phyloP scores from a whole-genome alignment of 2,888 invertebrate species.

The Pristionchus japonicus region DNA sequence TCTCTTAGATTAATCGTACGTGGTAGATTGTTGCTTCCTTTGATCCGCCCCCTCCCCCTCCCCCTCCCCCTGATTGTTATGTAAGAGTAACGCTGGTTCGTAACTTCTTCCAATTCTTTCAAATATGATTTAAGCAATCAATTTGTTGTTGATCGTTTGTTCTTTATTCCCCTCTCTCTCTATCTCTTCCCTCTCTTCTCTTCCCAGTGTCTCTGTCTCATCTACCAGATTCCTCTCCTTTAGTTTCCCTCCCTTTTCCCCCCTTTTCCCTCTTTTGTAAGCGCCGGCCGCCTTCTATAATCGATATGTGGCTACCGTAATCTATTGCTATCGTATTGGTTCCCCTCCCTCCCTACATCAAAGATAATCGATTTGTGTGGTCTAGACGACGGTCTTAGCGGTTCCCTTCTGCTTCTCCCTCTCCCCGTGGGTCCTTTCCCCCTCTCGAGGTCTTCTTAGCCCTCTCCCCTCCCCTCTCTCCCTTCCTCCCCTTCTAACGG shows the following conservation, averaged over 20 bases:
- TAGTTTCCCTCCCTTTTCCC: neutral
- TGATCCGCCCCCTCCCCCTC: neutral
- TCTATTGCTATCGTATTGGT: constrained; percentile 15
- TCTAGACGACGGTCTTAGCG: constrained; percentile 14
- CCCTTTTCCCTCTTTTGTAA: neutral
- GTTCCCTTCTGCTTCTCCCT: neutral
- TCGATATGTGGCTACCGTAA: neutral
- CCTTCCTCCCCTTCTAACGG: neutral
- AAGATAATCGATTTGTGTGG: constrained; percentile 37
- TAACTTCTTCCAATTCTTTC: constrained; percentile 43
- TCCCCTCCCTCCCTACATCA: neutral
- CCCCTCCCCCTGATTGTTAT: constrained; percentile 36
- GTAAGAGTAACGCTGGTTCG: constrained; percentile 44
- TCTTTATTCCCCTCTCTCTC: neutral
- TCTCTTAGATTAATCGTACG: constrained; percentile 33
- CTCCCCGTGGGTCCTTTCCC: constrained; percentile 3
- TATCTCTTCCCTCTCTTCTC: constrained; percentile 10
- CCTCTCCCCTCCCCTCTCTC: neutral
- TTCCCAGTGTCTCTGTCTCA: constrained; percentile 13
- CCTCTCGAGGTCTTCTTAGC: neutral
- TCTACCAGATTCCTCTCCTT: neutral
- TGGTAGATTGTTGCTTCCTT: constrained; percentile 18
- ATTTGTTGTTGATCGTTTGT: constrained; percentile 41
- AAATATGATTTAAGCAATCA: constrained; percentile 34
- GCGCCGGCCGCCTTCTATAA: constrained; percentile 24